Evolutionary conservation across 1,140 invertebrate genomes (phyloP).

Genomic region (Mercenaria mercenaria): DNA sequence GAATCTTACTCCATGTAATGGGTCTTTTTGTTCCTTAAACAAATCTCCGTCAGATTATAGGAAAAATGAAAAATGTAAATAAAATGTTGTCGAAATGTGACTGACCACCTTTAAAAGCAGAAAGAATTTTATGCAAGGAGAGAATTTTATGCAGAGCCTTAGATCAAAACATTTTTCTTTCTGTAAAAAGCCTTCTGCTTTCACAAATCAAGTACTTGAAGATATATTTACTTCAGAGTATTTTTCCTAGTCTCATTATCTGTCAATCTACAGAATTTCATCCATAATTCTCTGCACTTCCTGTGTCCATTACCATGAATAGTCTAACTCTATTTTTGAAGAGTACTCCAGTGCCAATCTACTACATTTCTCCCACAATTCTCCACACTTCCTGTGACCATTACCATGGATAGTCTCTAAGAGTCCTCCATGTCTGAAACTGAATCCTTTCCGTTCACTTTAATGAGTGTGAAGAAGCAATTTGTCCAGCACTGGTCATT

Average conservation of each 20-base stretch:
- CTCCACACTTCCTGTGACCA: conserved; percentile 36
- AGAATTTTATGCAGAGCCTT: background rate
- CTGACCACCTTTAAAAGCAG: no score
- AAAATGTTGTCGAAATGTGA: no score
- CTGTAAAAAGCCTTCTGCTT: background rate
- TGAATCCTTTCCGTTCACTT: conserved; percentile 51
- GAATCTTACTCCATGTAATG: no score
- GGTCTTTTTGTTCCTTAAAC: no score
- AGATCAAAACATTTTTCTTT: no score
- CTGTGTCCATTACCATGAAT: conserved; percentile 18
- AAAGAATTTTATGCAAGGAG: no score
- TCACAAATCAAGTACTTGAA: background rate
- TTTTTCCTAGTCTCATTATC: conserved; percentile 26
- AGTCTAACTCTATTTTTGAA: conserved; percentile 10
- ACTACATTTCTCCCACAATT: conserved; percentile 20
- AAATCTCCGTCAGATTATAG: no score
- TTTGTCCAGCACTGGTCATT: conserved; percentile 57
- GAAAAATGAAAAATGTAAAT: no score
- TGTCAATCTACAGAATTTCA: conserved; percentile 37
- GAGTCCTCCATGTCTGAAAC: conserved; percentile 45
- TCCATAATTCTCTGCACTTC: background rate
- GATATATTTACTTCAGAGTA: conserved; percentile 25
- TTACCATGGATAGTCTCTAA: conserved; percentile 26
- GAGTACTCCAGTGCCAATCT: conserved; percentile 38
- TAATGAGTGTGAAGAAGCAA: conserved; percentile 62